These are phyloP conservation scores for Sternarchorhynchus goeldii DNA, from an alignment of 2,797 vertebrate genomes.

Conservation along the genomic window DNA sequence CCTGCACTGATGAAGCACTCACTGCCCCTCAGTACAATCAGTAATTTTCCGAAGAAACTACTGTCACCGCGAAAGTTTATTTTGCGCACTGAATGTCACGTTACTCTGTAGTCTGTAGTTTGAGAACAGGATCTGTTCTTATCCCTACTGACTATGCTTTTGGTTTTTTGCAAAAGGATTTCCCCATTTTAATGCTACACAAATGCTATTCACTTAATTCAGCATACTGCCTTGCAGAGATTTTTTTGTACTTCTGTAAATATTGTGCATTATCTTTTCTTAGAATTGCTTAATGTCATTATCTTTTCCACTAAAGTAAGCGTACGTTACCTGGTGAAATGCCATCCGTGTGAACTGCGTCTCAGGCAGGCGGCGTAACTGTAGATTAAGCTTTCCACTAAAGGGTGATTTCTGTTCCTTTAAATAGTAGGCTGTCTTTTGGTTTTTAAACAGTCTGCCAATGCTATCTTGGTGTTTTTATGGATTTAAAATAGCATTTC, in stretches of 20 bases:
- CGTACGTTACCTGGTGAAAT: background rate
- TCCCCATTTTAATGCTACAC: background rate
- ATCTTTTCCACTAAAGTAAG: background rate
- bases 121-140: too few species aligned
- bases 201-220: background rate
- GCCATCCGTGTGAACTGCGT: too few species aligned
- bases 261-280: too few species aligned
- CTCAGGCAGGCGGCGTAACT: background rate
- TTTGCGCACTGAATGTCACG: too few species aligned
- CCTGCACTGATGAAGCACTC: background rate
- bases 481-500: too few species aligned
- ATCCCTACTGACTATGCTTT: too few species aligned
- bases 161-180: too few species aligned
- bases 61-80: background rate
- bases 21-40: background rate
- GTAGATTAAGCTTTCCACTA: slow-evolving; percentile 9
- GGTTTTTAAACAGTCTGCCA: too few species aligned
- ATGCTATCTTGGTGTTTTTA: too few species aligned
- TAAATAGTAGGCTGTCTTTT: too few species aligned
- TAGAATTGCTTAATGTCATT: background rate
- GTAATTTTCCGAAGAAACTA: background rate
- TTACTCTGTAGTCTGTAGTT: too few species aligned
- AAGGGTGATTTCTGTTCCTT: too few species aligned
- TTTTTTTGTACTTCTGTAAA: background rate
- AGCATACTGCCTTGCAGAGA: background rate